phyloP scores from a whole-genome alignment of 2,888 invertebrate genomes.

The Protonemura montana region DNA sequence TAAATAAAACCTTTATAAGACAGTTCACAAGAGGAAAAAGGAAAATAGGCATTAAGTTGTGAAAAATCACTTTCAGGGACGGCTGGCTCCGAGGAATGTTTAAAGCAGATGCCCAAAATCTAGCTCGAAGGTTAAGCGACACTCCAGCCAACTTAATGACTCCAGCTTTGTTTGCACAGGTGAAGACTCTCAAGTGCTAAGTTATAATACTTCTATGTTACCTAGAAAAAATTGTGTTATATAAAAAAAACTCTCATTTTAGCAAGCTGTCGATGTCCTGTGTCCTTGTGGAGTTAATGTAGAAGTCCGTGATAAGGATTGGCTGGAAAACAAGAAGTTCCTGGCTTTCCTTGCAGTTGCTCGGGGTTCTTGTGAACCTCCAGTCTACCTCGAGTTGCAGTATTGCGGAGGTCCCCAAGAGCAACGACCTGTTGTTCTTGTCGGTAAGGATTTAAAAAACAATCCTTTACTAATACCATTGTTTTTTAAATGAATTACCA shows the following conservation, averaged over 20 bases:
- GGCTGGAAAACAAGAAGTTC: constrained; percentile 73
- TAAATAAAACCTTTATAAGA: not conserved
- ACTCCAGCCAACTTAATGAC: constrained; percentile 62
- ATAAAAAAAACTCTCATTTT: not conserved
- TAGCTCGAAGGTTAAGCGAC: constrained; percentile 61
- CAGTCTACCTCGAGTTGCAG: constrained; percentile 69
- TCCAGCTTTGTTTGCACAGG: constrained; percentile 60
- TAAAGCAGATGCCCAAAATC: constrained; percentile 60
- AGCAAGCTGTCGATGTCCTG: constrained; percentile 52
- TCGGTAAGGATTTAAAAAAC: constrained; percentile 60
- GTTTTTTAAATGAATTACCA: no score
- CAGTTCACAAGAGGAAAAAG: no score
- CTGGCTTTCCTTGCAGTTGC: constrained; percentile 72
- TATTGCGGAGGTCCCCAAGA: constrained; percentile 63
- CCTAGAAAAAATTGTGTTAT: not conserved
- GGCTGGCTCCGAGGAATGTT: constrained; percentile 57
- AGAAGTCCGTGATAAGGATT: constrained; percentile 64
- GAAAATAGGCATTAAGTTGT: not conserved
- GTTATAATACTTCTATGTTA: not conserved
- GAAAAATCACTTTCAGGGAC: not conserved
- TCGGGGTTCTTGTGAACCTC: constrained; percentile 71
- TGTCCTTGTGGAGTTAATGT: constrained; percentile 53
- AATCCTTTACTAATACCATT: no score
- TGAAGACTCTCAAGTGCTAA: constrained; percentile 38
- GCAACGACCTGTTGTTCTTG: constrained; percentile 68